A percentile compares a stretch with the other conserved stretches of the same genome.
phyloP scores from a whole-genome alignment of 2,113 vertebrate genomes.

The Dicerorhinus sumatrensis region DNA sequence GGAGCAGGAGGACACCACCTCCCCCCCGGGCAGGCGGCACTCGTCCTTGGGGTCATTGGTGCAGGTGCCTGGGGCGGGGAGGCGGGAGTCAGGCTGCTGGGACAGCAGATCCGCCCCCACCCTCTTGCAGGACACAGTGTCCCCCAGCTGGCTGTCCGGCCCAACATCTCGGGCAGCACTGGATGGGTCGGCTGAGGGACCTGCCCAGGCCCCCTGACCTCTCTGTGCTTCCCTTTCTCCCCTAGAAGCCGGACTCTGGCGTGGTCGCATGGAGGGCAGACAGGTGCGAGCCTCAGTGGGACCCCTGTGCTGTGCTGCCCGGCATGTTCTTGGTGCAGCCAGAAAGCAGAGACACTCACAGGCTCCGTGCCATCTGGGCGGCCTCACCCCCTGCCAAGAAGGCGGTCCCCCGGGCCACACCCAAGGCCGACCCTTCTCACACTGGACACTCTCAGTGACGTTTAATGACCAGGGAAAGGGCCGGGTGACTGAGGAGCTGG shows the following conservation, averaged over 20 bases:
- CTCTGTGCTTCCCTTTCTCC: accelerated
- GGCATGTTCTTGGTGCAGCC: accelerated
- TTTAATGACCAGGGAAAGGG: accelerated
- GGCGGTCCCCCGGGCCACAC: accelerated
- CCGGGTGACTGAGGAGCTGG: neutral
- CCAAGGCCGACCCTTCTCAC: accelerated
- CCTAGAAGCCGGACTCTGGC: neutral
- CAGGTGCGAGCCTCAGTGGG: neutral
- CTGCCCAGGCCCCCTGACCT: neutral
- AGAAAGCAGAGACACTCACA: too few relatives aligned
- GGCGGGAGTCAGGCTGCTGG: neutral
- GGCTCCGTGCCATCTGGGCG: accelerated
- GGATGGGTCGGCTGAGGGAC: accelerated
- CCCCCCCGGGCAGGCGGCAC: constrained; percentile 89
- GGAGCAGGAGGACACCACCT: constrained; percentile 85
- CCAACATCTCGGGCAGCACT: accelerated
- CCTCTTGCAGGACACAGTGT: accelerated
- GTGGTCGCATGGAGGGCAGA: accelerated
- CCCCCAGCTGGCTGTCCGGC: accelerated
- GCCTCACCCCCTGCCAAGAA: neutral
- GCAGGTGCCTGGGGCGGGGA: constrained; percentile 90
- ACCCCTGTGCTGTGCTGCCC: neutral
- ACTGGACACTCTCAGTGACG: accelerated
- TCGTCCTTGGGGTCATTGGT: constrained; percentile 91
- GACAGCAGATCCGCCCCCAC: accelerated